These are phyloP conservation scores for Rutilus rutilus DNA, from an alignment of 2,113 vertebrate species.

Conservation along the genomic window DNA sequence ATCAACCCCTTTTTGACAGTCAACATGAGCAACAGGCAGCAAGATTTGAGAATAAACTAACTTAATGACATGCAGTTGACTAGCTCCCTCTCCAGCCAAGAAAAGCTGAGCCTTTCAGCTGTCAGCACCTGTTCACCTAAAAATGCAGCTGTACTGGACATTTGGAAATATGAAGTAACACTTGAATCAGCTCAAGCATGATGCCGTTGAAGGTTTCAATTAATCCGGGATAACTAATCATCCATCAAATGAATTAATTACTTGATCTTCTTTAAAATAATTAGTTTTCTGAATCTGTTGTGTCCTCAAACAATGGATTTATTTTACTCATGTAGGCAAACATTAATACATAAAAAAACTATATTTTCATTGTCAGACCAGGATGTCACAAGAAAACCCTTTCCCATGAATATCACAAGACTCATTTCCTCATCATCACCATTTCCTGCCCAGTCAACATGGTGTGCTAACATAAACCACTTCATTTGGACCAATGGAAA, in stretches of 20 bases:
- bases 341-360: background rate
- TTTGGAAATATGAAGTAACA: background rate
- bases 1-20: background rate
- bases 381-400: background rate
- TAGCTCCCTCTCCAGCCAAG: background rate
- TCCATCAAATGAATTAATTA: background rate
- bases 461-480: background rate
- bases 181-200: background rate
- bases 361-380: background rate
- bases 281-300: background rate
- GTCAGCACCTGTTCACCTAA: constrained; percentile 17
- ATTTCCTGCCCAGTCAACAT: background rate
- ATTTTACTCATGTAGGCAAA: background rate
- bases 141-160: constrained; percentile 6
- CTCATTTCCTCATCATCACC: background rate
- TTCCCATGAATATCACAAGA: background rate
- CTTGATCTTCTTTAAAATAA: background rate
- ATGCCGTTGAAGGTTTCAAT: background rate
- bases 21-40: background rate
- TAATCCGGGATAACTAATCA: background rate
- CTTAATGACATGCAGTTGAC: background rate
- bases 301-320: background rate
- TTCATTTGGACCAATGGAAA: constrained; percentile 61
- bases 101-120: constrained; percentile 19
- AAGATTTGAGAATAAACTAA: background rate